Conservation (phyloP, 2,113 vertebrate species). For the Melanerpes aurifrons region DNA sequence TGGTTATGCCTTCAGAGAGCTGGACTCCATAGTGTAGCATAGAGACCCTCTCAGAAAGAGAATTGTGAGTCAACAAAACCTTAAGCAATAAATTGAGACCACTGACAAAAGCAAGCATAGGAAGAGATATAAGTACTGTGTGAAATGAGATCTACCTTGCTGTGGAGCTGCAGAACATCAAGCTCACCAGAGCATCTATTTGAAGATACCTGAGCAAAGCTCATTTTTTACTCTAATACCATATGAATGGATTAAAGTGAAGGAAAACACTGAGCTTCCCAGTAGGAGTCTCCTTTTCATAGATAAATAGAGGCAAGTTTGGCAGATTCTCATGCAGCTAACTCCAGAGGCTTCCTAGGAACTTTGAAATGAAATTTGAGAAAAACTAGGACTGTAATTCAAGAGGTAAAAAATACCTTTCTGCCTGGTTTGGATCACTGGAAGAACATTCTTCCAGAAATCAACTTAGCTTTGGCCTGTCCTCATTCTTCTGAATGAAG, state of each 20-base stretch:
- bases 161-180: not conserved
- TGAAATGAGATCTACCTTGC: not conserved
- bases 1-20: not conserved
- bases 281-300: not conserved
- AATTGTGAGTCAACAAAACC: not conserved
- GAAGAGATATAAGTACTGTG: not conserved
- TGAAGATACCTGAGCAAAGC: not conserved
- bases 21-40: not conserved
- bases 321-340: not conserved
- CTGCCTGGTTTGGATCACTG: not conserved
- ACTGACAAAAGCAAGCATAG: not conserved
- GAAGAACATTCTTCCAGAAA: not conserved
- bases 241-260: not conserved
- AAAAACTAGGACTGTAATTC: not conserved
- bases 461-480: not conserved
- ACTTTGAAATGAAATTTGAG: not conserved
- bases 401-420: not conserved
- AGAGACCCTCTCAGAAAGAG: not conserved
- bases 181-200: not conserved
- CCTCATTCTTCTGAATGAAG: not conserved
- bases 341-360: not conserved
- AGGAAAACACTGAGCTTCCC: not conserved
- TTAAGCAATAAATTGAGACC: not conserved
- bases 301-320: not conserved
- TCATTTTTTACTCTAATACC: not conserved